Percentiles rank a stretch among this genome's conserved stretches.
phyloP scores from a whole-genome alignment of 2,888 invertebrate genomes.

The Pachydiplax longipennis region DNA sequence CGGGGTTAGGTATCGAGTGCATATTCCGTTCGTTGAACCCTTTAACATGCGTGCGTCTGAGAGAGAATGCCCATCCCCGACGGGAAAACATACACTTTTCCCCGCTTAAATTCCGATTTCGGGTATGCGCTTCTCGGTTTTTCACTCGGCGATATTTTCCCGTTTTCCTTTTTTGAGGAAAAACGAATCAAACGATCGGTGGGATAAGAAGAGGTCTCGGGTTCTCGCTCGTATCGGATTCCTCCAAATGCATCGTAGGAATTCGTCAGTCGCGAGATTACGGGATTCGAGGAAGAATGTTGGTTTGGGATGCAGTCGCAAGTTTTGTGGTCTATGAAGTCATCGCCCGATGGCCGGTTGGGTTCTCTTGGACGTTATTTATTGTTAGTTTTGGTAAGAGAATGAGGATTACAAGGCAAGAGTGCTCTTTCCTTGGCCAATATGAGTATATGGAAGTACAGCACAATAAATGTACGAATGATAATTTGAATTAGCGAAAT shows the following conservation, averaged over 20 bases:
- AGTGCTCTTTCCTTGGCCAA: background rate
- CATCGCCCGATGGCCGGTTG: too few species aligned
- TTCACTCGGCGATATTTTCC: background rate
- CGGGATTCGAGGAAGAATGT: background rate
- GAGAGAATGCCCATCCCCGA: background rate
- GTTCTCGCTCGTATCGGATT: background rate
- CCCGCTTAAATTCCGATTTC: too few species aligned
- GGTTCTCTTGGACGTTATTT: background rate
- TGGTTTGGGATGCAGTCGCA: background rate
- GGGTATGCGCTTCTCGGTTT: background rate
- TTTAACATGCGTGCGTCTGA: background rate
- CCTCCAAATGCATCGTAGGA: background rate
- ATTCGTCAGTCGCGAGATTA: background rate
- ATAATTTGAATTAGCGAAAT: too few species aligned
- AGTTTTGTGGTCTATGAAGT: background rate
- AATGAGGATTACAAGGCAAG: background rate
- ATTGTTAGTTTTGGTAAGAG: too few species aligned
- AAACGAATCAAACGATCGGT: background rate
- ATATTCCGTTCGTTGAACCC: background rate
- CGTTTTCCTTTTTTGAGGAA: background rate
- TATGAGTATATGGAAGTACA: too few species aligned
- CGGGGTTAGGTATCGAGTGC: background rate
- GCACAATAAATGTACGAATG: too few species aligned
- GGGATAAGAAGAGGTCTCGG: background rate
- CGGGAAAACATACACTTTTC: background rate